A percentile compares a stretch with the other conserved stretches of the same genome.
Evolutionary conservation across 2,797 vertebrate genomes (phyloP).

Genomic region (Agapornis canus): DNA sequence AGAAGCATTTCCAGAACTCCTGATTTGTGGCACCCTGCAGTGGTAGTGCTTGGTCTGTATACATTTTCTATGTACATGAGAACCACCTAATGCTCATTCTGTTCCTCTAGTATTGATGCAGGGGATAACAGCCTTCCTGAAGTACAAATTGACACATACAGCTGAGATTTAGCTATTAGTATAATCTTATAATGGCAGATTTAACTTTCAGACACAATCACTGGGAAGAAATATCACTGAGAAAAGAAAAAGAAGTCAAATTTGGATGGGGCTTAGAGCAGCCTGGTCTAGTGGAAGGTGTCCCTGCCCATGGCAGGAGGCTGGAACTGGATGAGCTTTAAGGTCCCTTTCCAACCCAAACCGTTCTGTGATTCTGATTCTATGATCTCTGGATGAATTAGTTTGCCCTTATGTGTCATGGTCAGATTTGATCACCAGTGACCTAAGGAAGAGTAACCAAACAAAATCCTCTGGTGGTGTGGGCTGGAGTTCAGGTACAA

Average conservation of each 20-base stretch:
- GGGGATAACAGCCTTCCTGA: neutral
- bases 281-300: too few relatives aligned
- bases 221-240: neutral
- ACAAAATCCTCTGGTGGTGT: too few relatives aligned
- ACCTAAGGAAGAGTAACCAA: too few relatives aligned
- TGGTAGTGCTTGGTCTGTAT: neutral
- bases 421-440: too few relatives aligned
- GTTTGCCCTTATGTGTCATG: too few relatives aligned
- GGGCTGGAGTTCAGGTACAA: neutral
- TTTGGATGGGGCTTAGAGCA: neutral
- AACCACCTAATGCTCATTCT: neutral
- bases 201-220: constrained; percentile 6
- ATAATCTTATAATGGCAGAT: constrained; percentile 27
- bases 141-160: neutral
- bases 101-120: neutral
- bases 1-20: neutral
- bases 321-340: too few relatives aligned
- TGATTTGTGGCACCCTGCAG: neutral
- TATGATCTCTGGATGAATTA: too few relatives aligned
- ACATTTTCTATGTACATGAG: neutral
- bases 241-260: neutral
- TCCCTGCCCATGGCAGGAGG: too few relatives aligned
- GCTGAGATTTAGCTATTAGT: constrained; percentile 42
- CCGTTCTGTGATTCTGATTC: too few relatives aligned
- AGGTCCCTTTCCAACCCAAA: too few relatives aligned